Evolutionary conservation across 2,888 invertebrate genomes (phyloP).

Genomic region (Meiosimyza decipiens): DNA sequence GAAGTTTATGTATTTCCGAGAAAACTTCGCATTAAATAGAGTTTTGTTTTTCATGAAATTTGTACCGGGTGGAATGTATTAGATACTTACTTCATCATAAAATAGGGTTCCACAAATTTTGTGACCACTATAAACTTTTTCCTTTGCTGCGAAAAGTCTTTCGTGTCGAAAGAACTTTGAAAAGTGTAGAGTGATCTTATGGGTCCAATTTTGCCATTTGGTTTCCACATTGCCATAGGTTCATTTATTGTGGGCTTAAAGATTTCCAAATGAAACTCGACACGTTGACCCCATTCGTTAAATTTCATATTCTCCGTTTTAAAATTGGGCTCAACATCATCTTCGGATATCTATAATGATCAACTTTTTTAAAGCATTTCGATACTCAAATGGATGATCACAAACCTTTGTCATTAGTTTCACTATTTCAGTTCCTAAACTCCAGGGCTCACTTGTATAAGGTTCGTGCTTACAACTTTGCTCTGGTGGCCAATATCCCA

Average conservation of each 20-base stretch:
- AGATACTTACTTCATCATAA: conserved; percentile 69
- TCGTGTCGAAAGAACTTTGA: conserved; percentile 53
- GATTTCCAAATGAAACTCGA: conserved; percentile 68
- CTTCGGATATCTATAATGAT: conserved; percentile 71
- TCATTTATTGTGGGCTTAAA: conserved; percentile 66
- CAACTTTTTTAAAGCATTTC: not conserved
- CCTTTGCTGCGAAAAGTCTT: conserved; percentile 70
- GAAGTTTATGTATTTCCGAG: too few relatives aligned
- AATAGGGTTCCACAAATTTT: conserved; percentile 76
- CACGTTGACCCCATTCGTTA: conserved; percentile 72
- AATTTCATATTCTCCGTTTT: conserved; percentile 72
- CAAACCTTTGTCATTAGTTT: conserved; percentile 74
- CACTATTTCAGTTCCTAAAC: conserved; percentile 73
- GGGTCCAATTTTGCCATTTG: conserved; percentile 54
- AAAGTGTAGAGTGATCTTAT: conserved; percentile 47
- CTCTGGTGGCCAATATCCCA: conserved; percentile 33
- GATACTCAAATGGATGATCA: not conserved
- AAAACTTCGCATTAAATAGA: too few relatives aligned
- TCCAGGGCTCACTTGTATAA: conserved; percentile 60
- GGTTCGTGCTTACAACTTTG: conserved; percentile 23
- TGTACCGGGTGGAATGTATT: too few relatives aligned
- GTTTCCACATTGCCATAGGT: conserved; percentile 64
- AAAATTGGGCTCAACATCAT: conserved; percentile 70
- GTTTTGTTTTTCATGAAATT: too few relatives aligned
- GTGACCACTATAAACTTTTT: conserved; percentile 78